Conservation (phyloP, 1,140 invertebrate genomes). For the Druon quercuslanigerum region DNA sequence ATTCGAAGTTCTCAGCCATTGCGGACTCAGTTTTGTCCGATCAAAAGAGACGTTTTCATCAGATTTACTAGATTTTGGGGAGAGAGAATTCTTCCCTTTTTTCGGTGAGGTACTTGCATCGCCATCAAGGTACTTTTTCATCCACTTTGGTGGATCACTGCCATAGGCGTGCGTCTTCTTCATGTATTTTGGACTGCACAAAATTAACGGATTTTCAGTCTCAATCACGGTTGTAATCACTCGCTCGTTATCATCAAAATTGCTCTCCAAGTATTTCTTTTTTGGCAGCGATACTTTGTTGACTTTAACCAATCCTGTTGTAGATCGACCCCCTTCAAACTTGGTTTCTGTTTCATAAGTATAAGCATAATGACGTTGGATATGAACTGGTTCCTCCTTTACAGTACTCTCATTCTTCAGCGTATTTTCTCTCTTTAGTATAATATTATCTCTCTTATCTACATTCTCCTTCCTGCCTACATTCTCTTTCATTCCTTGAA, state of each 20-base stretch:
- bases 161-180: constrained; percentile 64
- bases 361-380: constrained; percentile 69
- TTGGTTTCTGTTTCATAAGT: constrained; percentile 62
- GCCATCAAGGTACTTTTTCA: constrained; percentile 64
- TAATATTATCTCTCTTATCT: constrained; percentile 42
- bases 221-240: constrained; percentile 72
- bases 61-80: constrained; percentile 5
- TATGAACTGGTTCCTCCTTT: constrained; percentile 63
- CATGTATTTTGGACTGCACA: constrained; percentile 63
- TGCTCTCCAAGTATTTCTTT: constrained; percentile 70
- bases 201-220: constrained; percentile 65
- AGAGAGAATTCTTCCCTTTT: constrained; percentile 33
- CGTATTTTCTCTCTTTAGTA: constrained; percentile 8
- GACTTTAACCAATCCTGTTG: constrained; percentile 50
- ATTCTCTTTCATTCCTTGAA: constrained; percentile 40
- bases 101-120: constrained; percentile 46
- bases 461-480: constrained; percentile 46
- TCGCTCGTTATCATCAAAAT: constrained; percentile 70
- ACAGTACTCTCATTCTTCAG: constrained; percentile 34
- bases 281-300: constrained; percentile 58
- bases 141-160: constrained; percentile 69
- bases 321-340: constrained; percentile 31
- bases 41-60: constrained; percentile 32
- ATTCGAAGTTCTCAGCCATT: constrained; percentile 38
- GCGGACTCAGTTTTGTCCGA: constrained; percentile 29